phyloP scores from a whole-genome alignment of 2,113 vertebrate genomes.

The Oreotrochilus melanogaster region DNA sequence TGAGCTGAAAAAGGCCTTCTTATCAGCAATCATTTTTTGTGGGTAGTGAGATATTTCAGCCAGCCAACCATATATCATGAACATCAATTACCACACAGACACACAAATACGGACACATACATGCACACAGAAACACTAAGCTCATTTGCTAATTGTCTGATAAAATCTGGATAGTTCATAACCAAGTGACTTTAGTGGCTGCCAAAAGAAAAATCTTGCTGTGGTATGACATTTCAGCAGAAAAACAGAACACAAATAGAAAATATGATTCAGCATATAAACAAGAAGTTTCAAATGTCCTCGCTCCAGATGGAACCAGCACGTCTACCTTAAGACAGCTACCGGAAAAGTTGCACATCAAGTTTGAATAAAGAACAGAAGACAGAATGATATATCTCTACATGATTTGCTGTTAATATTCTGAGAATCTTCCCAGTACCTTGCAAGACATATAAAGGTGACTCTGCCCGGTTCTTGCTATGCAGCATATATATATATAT shows the following conservation, averaged over 20 bases:
- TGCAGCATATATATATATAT: background rate
- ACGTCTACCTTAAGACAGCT: background rate
- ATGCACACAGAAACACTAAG: conserved; percentile 69
- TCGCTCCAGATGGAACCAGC: conserved; percentile 56
- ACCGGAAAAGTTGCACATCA: background rate
- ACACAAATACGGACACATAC: conserved; percentile 61
- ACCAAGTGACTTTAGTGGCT: conserved; percentile 68
- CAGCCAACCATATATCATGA: conserved; percentile 70
- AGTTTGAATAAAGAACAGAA: background rate
- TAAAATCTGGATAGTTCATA: conserved; percentile 76
- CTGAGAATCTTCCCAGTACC: background rate
- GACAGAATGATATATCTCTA: background rate
- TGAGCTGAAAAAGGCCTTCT: conserved; percentile 70
- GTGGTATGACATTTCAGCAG: conserved; percentile 67
- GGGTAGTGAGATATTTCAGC: conserved; percentile 77
- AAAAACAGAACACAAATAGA: conserved; percentile 57
- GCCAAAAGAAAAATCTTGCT: conserved; percentile 72
- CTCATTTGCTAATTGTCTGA: conserved; percentile 71
- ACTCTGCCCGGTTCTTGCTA: background rate
- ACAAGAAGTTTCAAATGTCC: conserved; percentile 59
- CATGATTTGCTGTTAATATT: background rate
- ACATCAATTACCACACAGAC: conserved; percentile 68
- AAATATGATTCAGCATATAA: conserved; percentile 60
- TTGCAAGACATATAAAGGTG: background rate
- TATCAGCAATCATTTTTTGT: conserved; percentile 66